Percentiles rank a stretch among this genome's conserved stretches.
These are phyloP conservation scores for Chalcosyrphus nemorum DNA, from an alignment of 2,888 invertebrate species.

Conservation along the genomic window DNA sequence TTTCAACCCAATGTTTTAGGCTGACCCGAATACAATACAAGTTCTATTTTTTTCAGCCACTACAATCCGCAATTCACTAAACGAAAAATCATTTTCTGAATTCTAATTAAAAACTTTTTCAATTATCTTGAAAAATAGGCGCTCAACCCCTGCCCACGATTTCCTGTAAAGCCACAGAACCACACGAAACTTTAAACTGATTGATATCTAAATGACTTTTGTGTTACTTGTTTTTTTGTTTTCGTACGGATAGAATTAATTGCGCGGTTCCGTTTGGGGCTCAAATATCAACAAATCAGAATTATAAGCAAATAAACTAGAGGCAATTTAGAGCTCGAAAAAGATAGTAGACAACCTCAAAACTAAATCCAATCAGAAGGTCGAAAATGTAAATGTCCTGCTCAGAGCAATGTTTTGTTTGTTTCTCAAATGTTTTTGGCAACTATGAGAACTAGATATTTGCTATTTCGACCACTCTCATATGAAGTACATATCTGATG, in stretches of 20 bases:
- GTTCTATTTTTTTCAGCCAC: constrained; percentile 25
- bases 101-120: constrained; percentile 73
- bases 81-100: constrained; percentile 67
- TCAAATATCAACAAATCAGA: constrained; percentile 25
- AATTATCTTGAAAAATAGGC: constrained; percentile 57
- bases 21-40: constrained; percentile 57
- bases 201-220: constrained; percentile 67
- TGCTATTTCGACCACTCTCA: constrained; percentile 25
- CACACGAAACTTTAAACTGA: constrained; percentile 50
- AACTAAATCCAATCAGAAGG: constrained; percentile 44
- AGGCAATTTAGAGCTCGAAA: neutral
- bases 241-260: constrained; percentile 14
- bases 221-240: constrained; percentile 26
- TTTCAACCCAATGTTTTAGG: constrained; percentile 29
- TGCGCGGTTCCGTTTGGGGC: constrained; percentile 1
- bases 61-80: constrained; percentile 46
- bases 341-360: constrained; percentile 20
- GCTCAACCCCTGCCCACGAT: neutral
- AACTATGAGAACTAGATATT: constrained; percentile 4
- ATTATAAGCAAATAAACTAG: constrained; percentile 5
- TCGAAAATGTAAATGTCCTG: constrained; percentile 17
- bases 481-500: constrained; percentile 46
- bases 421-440: neutral
- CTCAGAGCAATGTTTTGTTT: neutral
- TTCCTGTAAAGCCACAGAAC: constrained; percentile 3